Conservation (phyloP, 2,888 invertebrate genomes). For the Panopea generosa region DNA sequence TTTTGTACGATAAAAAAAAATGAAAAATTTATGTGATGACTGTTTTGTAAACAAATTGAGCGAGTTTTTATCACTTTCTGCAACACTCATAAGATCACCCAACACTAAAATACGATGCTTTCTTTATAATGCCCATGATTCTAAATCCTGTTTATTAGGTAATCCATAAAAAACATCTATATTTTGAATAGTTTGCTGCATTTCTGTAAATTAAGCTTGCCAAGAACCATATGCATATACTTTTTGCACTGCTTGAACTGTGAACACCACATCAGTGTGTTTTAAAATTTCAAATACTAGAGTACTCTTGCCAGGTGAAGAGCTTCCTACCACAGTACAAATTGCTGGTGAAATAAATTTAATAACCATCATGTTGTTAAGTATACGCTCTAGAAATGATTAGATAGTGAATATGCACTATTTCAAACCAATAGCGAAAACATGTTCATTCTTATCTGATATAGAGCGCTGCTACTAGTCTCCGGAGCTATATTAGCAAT, state of each 20-base stretch:
- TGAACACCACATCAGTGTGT: constrained; percentile 22
- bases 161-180: constrained; percentile 36
- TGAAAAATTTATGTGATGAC: constrained; percentile 32
- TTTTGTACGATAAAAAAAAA: too few relatives aligned
- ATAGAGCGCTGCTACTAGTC: too few relatives aligned
- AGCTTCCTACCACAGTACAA: constrained; percentile 20
- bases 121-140: too few relatives aligned
- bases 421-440: not conserved
- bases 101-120: too few relatives aligned
- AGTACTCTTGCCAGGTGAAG: constrained; percentile 13
- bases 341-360: constrained; percentile 27
- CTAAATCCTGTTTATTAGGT: constrained; percentile 29
- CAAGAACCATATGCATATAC: constrained; percentile 29
- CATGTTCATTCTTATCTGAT: too few relatives aligned
- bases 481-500: too few relatives aligned
- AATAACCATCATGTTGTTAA: constrained; percentile 4
- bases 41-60: constrained; percentile 29
- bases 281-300: constrained; percentile 25
- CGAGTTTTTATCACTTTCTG: too few relatives aligned
- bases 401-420: too few relatives aligned
- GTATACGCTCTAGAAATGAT: not conserved
- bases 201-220: too few relatives aligned
- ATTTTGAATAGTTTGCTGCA: constrained; percentile 14
- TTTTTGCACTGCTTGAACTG: constrained; percentile 9
- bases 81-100: too few relatives aligned